Base-by-base conservation (phyloP, 2,113 vertebrate genomes). In the Gyps fulvus region DNA sequence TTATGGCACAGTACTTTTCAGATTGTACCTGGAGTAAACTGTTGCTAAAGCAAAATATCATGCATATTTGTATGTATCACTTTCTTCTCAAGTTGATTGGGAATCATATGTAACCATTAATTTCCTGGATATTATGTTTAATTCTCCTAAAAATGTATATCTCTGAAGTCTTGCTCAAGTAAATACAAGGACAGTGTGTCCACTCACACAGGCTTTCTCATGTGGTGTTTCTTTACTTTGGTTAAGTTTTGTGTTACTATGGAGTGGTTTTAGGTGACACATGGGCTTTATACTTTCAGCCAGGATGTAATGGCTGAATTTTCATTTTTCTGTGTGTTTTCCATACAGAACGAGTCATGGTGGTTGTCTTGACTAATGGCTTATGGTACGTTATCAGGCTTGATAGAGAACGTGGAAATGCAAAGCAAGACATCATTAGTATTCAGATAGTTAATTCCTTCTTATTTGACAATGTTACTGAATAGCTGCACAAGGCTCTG, bases 281-380 rank as follows among this genome's bases (percentile, higher is more conserved):
- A 6, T 36, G 36, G 25, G 10, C 74, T 73, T 78, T 78, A 11
- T 10, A 29, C 16, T 71, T 67, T 54, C 62, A 52, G 70, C 16
- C 16, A 73, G 52, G 55, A 65, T 52, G 27, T 14, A 82, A 47
- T 16, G 7, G 15, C 34, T 36, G 8, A 71, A 40, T 63, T 62
- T 93, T 38, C 10, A 6, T 86, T 82, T 90, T 54, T 25, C 17
- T 31, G 1, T 65, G 2, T 52, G 18, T 70, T 90, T 65, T 83
- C 31, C 16, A 7, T 83, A 21, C 11, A 38, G 59, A 67, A 40
- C 0, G 0, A 57, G 16, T 20, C 4, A 1, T 31, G 11, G 1
- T 77, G 29, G 10, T 69, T 81, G 29, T 85, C 27, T 47, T 50
- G n/a, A 17, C 32, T 83, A 43, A 29, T 54, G 12, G 27, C 7